Percentiles rank a stretch among this genome's conserved stretches.
Evolutionary conservation across 2,113 vertebrate species (phyloP).

Genomic region (Chinchilla lanigera): DNA sequence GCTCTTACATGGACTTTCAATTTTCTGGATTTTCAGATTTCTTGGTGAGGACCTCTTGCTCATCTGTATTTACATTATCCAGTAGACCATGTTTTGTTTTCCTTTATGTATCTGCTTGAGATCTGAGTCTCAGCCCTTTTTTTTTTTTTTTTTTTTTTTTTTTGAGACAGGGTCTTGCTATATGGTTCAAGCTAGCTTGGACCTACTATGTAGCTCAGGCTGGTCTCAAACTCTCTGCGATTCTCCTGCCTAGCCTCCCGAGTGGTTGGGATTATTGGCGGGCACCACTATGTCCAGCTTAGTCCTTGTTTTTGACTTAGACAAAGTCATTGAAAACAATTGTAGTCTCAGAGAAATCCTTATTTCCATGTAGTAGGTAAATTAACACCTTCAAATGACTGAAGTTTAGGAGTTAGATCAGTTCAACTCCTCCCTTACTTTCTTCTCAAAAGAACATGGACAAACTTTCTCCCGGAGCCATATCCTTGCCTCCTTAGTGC

Average conservation of each 20-base stretch:
- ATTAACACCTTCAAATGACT: neutral
- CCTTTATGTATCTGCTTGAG: neutral
- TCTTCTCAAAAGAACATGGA: neutral
- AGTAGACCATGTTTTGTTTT: neutral
- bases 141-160: too few species aligned
- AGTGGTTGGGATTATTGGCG: too few species aligned
- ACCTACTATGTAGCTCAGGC: too few species aligned
- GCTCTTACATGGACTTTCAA: neutral
- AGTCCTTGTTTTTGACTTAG: neutral
- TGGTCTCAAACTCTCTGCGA: too few species aligned
- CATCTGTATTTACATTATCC: neutral
- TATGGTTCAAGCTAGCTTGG: too few species aligned
- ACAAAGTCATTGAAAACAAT: conserved; percentile 30
- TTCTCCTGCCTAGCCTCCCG: too few species aligned
- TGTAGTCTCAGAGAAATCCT: neutral
- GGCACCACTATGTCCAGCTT: too few species aligned
- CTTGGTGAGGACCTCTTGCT: neutral
- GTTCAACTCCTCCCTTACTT: neutral
- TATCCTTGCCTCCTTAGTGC: neutral
- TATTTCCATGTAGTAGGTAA: neutral
- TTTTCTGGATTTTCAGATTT: conserved; percentile 4
- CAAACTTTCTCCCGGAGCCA: neutral
- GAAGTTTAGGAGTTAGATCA: neutral
- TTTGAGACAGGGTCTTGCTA: too few species aligned
- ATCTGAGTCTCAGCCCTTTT: neutral